phyloP scores from a whole-genome alignment of 2,888 invertebrate genomes.

The Protonemura montana region DNA sequence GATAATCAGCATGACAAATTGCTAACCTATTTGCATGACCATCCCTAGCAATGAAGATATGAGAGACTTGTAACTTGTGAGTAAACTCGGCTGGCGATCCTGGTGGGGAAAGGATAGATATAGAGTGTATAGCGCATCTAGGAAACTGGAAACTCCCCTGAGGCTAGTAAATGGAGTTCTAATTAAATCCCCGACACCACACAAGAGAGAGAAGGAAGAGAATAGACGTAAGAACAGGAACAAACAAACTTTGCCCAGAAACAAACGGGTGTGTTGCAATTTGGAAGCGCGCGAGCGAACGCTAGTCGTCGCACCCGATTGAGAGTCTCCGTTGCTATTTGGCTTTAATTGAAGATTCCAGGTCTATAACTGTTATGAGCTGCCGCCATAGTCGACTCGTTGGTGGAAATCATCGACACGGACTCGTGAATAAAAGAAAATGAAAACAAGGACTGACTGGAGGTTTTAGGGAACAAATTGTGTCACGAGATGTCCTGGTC shows the following conservation, averaged over 20 bases:
- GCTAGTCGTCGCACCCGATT: background rate
- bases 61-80: background rate
- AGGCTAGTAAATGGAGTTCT: conserved; percentile 47
- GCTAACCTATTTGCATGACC: conserved; percentile 37
- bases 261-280: conserved; percentile 12
- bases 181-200: conserved; percentile 46
- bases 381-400: background rate
- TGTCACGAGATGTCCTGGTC: background rate
- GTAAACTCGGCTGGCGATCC: conserved; percentile 16
- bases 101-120: conserved; percentile 39
- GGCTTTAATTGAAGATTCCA: conserved; percentile 7
- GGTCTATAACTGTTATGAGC: background rate
- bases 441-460: background rate
- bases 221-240: conserved; percentile 14
- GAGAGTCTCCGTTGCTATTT: background rate
- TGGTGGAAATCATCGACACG: background rate
- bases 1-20: conserved; percentile 38
- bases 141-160: conserved; percentile 43
- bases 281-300: background rate
- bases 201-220: conserved; percentile 34
- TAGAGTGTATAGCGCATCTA: conserved; percentile 39
- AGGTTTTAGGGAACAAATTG: background rate
- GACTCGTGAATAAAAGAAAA: background rate
- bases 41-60: conserved; percentile 23
- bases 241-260: conserved; percentile 12